Base-by-base conservation (phyloP, 2,888 invertebrate genomes). In the Tachystola acroxantha region DNA sequence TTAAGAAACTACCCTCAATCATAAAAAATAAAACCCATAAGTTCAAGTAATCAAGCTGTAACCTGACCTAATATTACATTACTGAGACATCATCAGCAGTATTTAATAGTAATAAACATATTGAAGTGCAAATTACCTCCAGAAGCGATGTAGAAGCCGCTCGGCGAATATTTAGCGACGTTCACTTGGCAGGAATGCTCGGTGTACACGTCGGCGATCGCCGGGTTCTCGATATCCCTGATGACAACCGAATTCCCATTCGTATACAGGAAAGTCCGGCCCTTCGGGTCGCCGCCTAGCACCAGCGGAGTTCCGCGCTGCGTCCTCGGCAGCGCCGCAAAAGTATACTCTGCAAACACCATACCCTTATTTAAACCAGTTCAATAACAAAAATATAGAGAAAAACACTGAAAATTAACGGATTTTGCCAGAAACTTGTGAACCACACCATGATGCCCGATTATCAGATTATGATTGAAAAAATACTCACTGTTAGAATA, bases 221-320 rank as follows among this genome's bases (percentile, higher is more conserved):
- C 93, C 48, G 98, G 97, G 85, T 99, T 94, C 94, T 96, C 95
- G 59, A 99, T 96, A 79, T 98, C 95, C 52, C 99, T 90, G 66
- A 99, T 99, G 69, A 98, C 96, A 46, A 99, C 98, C 57, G 96
- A 98, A 77, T 98, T 97, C 49, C 98, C 98, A 88, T 98, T 98
- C 45, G 97, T 94, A 74, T 99, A 99, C 34, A 99, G 90, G 80
- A 99, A 96, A 68, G 95, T 98, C 65, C 96, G 96, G 34, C 98
- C 98, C 80, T 98, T 98, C 2, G 99, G 98, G 86, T 98, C 98
- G 26, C 94, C 94, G 40, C 97, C 97, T 58, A 99, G 84, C 36
- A 99, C 98, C 54, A 99, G 90, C 25, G 98, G 97, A 54, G 95
- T 94, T 19, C 99, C 99, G 56, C 99, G 91, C 68, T 94, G 93